Conservation (phyloP, 2,113 vertebrate genomes). For the Leptosomus discolor region DNA sequence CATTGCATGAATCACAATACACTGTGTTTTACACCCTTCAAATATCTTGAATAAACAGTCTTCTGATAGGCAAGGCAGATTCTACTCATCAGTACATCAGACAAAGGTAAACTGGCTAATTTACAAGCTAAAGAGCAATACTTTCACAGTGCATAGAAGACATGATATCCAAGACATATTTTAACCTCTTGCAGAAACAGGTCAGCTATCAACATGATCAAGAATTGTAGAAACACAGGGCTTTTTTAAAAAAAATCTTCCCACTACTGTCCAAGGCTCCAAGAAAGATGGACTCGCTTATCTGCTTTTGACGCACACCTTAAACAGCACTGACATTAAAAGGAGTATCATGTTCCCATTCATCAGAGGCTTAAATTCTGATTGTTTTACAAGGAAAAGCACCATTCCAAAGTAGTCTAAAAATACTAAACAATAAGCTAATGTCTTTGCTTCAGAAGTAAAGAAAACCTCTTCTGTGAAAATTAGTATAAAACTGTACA, state of each 20-base stretch:
- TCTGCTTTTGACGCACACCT: background rate
- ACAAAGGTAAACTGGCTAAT: background rate
- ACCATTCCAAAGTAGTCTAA: background rate
- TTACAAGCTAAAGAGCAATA: background rate
- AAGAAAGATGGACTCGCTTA: background rate
- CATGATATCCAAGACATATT: background rate
- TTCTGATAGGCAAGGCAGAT: background rate
- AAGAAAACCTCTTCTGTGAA: background rate
- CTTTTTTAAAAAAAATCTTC: no score
- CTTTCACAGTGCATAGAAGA: background rate
- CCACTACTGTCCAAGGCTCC: background rate
- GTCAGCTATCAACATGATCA: background rate
- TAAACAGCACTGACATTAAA: background rate
- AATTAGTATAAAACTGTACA: background rate
- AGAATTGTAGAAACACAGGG: background rate
- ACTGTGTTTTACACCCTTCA: background rate
- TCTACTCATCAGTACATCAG: background rate
- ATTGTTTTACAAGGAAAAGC: background rate
- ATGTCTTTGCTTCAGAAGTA: background rate
- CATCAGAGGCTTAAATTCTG: background rate
- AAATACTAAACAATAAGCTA: background rate
- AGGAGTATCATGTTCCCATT: background rate
- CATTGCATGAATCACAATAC: background rate
- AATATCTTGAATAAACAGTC: background rate
- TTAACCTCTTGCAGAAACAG: background rate